phyloP scores from a whole-genome alignment of 2,797 vertebrate genomes.

The Molossus alvarezi region DNA sequence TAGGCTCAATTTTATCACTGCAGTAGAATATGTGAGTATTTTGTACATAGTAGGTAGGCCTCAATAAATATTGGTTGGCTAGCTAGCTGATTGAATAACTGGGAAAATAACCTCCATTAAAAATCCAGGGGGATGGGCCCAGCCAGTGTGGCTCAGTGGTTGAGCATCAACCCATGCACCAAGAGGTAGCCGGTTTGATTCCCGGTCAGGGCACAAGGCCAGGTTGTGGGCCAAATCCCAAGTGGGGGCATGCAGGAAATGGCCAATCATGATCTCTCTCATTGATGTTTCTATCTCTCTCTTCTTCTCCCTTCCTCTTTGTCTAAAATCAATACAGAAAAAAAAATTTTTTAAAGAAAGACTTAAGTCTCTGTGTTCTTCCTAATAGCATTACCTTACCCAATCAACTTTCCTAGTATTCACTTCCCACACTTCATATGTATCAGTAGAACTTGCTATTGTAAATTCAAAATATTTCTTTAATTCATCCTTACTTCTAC shows the following conservation, averaged over 20 bases:
- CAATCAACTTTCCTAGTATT: not conserved
- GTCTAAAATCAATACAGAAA: no score
- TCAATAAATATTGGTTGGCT: not conserved
- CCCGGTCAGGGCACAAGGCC: no score
- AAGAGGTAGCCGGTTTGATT: no score
- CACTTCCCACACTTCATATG: not conserved
- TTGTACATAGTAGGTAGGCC: not conserved
- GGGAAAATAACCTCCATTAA: not conserved
- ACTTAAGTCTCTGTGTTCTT: not conserved
- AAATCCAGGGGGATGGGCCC: not conserved
- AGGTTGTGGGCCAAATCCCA: no score
- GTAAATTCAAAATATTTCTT: conserved; percentile 53
- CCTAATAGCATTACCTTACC: not conserved
- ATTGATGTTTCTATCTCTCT: no score
- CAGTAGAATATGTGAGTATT: not conserved
- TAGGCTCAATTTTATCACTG: conserved; percentile 10
- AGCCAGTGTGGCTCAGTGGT: no score
- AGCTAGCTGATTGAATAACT: not conserved
- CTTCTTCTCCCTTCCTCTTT: no score
- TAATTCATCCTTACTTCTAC: not conserved
- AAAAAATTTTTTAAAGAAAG: no score
- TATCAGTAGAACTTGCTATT: not conserved
- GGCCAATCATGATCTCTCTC: no score
- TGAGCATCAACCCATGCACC: no score
- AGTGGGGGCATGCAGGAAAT: no score